These are phyloP conservation scores for Drosophila barbarae DNA, from an alignment of 2,888 invertebrate species.

Conservation along the genomic window DNA sequence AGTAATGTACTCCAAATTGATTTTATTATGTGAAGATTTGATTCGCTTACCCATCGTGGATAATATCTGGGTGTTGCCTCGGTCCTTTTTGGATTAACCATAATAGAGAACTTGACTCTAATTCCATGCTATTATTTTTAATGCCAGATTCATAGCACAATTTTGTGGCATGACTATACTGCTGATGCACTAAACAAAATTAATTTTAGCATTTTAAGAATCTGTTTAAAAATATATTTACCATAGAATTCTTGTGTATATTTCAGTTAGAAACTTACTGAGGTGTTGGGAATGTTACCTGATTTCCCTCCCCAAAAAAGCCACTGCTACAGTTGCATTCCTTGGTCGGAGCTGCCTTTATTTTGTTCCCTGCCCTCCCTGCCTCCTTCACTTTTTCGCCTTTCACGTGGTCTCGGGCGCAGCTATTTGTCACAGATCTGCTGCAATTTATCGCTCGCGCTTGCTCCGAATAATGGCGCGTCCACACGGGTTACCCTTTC, in stretches of 20 bases:
- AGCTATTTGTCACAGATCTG: slow-evolving; percentile 62
- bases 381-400: slow-evolving; percentile 37
- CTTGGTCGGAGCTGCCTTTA: slow-evolving; percentile 11
- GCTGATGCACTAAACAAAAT: slow-evolving; percentile 1
- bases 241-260: not conserved
- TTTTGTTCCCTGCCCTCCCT: not conserved
- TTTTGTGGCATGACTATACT: not conserved
- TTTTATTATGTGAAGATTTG: slow-evolving; percentile 52
- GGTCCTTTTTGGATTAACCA: not conserved
- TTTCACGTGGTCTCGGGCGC: slow-evolving; percentile 49
- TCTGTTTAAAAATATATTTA: not conserved
- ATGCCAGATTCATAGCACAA: not conserved
- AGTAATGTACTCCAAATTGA: slow-evolving; percentile 48
- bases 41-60: slow-evolving; percentile 15
- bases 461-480: slow-evolving; percentile 47
- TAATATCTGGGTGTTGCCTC: not conserved
- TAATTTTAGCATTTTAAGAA: too few relatives aligned
- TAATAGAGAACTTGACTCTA: not conserved
- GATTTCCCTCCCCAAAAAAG: not conserved
- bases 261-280: not conserved
- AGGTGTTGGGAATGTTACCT: not conserved
- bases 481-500: slow-evolving; percentile 56
- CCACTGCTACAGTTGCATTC: slow-evolving; percentile 17
- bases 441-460: slow-evolving; percentile 54
- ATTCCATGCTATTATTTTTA: slow-evolving; percentile 1